Conservation (phyloP, 2,113 vertebrate genomes). For the Chinchilla lanigera region DNA sequence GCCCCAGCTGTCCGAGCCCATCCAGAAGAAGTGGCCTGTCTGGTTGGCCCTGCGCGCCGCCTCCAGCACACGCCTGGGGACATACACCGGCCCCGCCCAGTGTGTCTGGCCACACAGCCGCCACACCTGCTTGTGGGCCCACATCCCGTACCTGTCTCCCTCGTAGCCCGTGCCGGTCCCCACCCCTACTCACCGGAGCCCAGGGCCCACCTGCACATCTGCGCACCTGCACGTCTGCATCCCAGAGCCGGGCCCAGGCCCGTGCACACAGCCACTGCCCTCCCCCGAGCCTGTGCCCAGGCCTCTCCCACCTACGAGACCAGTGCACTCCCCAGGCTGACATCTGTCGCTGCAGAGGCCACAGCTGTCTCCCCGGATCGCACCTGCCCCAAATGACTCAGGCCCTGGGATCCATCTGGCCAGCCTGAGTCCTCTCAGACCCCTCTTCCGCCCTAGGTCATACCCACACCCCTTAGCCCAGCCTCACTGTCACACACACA, state of each 20-base stretch:
- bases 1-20: conserved; percentile 98
- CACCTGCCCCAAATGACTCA: neutral
- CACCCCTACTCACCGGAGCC: neutral
- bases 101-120: neutral
- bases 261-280: neutral
- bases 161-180: neutral
- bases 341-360: neutral
- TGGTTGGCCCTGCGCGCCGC: conserved; percentile 95
- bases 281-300: neutral
- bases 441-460: neutral
- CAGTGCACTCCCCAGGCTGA: neutral
- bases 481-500: neutral
- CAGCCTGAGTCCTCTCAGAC: neutral
- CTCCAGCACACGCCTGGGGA: conserved; percentile 92
- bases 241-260: neutral
- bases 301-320: neutral
- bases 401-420: neutral
- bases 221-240: neutral
- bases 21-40: conserved; percentile 97
- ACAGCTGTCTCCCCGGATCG: neutral
- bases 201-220: neutral
- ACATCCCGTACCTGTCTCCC: no score
- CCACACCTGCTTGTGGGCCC: neutral
- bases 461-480: no score
- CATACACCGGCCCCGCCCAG: conserved; percentile 35